phyloP scores from a whole-genome alignment of 2,888 invertebrate genomes.

The Galeopsomyia nigrocyanea region DNA sequence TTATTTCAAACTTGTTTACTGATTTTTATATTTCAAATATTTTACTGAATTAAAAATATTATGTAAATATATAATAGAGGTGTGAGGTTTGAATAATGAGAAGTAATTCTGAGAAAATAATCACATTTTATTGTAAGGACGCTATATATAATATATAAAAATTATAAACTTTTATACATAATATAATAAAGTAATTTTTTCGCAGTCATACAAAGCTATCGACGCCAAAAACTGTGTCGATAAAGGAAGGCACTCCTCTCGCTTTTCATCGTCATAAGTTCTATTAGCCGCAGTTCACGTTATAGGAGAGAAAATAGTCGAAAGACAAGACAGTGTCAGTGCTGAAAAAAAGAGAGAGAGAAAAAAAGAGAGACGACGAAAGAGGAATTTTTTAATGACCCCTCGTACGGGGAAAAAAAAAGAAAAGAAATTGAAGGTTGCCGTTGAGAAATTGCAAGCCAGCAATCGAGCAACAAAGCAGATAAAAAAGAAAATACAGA shows the following conservation, averaged over 20 bases:
- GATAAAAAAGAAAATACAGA: conserved; percentile 15
- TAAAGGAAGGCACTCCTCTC: conserved; percentile 28
- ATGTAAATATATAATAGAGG: neutral
- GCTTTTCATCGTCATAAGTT: neutral
- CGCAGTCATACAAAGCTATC: conserved; percentile 36
- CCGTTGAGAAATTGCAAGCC: neutral
- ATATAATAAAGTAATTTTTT: conserved; percentile 39
- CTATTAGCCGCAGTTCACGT: neutral
- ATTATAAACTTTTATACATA: conserved; percentile 32
- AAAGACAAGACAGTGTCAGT: neutral
- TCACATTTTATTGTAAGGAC: conserved; percentile 48
- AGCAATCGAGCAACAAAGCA: neutral
- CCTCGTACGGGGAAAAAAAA: conserved; percentile 3
- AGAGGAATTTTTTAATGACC: neutral
- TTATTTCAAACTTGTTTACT: too few species aligned
- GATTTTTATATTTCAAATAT: neutral
- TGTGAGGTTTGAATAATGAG: neutral
- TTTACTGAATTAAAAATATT: neutral
- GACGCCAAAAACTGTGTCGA: conserved; percentile 8
- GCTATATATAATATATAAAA: conserved; percentile 36
- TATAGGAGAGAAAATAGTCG: neutral
- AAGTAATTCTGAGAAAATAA: conserved; percentile 40
- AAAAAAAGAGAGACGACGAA: neutral
- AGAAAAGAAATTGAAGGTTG: conserved; percentile 3
- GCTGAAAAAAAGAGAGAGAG: neutral